A percentile compares a stretch with the other conserved stretches of the same genome.
Conservation (phyloP, 2,113 vertebrate species). For the Callipepla californica region DNA sequence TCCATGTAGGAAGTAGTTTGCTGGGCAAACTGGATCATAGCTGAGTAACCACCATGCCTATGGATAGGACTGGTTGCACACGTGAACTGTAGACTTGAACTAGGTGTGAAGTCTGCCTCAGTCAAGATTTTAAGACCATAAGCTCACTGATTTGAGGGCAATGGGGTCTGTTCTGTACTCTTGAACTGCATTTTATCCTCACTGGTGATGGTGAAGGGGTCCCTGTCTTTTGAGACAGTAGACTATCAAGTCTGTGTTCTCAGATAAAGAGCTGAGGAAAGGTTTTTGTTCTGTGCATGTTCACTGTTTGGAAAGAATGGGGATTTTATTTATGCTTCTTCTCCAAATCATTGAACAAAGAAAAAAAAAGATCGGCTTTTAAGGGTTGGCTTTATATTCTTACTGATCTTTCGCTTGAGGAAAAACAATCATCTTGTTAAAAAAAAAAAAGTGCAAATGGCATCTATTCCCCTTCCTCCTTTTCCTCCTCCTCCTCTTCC, state of each 20-base stretch:
- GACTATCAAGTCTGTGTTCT: neutral
- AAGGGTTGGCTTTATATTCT: neutral
- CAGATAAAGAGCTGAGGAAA: neutral
- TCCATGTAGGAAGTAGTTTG: neutral
- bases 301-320: neutral
- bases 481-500: neutral
- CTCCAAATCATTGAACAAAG: neutral
- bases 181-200: neutral
- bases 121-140: neutral
- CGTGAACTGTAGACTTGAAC: neutral
- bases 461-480: neutral
- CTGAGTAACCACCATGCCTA: neutral
- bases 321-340: neutral
- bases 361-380: neutral
- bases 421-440: neutral
- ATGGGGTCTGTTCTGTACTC: neutral
- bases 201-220: neutral
- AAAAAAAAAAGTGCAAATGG: neutral
- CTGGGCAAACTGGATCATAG: neutral
- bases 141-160: neutral
- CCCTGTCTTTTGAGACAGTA: neutral
- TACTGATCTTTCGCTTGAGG: neutral
- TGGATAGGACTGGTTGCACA: neutral
- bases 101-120: neutral
- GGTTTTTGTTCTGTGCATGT: neutral